These are phyloP conservation scores for Botia almorhae DNA, from an alignment of 2,797 vertebrate genomes.

Conservation along the genomic window DNA sequence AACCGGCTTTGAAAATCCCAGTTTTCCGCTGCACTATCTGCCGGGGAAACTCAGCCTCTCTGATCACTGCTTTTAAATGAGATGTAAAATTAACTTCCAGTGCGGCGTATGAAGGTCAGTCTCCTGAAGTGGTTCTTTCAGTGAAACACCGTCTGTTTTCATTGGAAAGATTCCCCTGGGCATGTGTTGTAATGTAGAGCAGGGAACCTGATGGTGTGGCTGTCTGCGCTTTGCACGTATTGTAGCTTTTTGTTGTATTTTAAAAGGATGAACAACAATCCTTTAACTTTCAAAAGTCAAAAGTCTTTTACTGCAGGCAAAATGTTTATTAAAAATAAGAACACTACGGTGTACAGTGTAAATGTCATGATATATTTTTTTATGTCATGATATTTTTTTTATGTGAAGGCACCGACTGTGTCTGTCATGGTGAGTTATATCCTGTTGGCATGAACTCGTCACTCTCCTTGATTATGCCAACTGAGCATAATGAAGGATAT, in stretches of 20 bases:
- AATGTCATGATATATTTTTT: conserved; percentile 10
- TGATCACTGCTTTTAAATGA: conserved; percentile 74
- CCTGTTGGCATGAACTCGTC: conserved; percentile 5
- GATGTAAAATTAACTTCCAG: conserved; percentile 78
- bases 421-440: conserved; percentile 21
- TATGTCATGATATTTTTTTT: conserved; percentile 24
- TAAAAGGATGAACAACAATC: neutral
- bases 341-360: neutral
- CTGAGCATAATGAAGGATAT: conserved; percentile 17
- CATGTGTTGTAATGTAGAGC: conserved; percentile 37
- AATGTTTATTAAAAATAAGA: neutral
- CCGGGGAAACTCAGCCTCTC: conserved; percentile 66
- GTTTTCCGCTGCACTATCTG: conserved; percentile 75
- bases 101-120: conserved; percentile 72
- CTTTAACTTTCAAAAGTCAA: too few species aligned
- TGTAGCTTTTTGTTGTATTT: neutral
- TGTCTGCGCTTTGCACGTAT: conserved; percentile 34
- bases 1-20: conserved; percentile 74
- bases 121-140: conserved; percentile 45
- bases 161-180: conserved; percentile 41
- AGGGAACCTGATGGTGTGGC: conserved; percentile 31
- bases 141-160: conserved; percentile 56
- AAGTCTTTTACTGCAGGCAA: conserved; percentile 1
- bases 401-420: conserved; percentile 36
- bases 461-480: conserved; percentile 27